Conservation (phyloP, 2,113 vertebrate genomes). For the Peromyscus polionotus region DNA sequence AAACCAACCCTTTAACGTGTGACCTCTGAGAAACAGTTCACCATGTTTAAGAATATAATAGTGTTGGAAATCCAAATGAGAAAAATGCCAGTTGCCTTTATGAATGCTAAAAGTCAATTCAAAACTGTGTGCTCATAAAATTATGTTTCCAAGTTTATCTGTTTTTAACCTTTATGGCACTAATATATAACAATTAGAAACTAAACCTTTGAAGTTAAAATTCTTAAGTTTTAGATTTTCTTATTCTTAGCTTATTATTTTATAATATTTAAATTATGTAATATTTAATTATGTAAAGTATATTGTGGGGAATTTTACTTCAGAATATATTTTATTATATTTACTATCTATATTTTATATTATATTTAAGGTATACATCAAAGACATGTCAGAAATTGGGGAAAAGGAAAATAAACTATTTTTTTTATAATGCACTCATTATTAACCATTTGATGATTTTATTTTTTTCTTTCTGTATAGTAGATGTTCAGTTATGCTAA, state of each 20-base stretch:
- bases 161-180: not conserved
- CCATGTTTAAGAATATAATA: slow-evolving; percentile 29
- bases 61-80: slow-evolving; percentile 28
- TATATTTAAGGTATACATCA: not conserved
- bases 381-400: slow-evolving; percentile 14
- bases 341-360: not conserved
- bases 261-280: slow-evolving; percentile 50
- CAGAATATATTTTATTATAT: slow-evolving; percentile 22
- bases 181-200: slow-evolving; percentile 36
- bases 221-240: slow-evolving; percentile 3
- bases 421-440: not conserved
- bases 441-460: slow-evolving; percentile 46
- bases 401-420: slow-evolving; percentile 52
- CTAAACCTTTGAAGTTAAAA: slow-evolving; percentile 40
- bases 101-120: slow-evolving; percentile 51
- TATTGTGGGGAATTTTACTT: slow-evolving; percentile 50
- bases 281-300: slow-evolving; percentile 33
- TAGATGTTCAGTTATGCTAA: slow-evolving; percentile 7
- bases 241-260: not conserved
- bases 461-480: not conserved
- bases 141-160: slow-evolving; percentile 30
- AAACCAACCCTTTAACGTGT: not conserved
- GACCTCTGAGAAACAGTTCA: not conserved
- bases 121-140: not conserved
- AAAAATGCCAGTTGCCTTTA: not conserved